These are phyloP conservation scores for Chironomus tepperi DNA, from an alignment of 1,140 invertebrate genomes.

Conservation along the genomic window DNA sequence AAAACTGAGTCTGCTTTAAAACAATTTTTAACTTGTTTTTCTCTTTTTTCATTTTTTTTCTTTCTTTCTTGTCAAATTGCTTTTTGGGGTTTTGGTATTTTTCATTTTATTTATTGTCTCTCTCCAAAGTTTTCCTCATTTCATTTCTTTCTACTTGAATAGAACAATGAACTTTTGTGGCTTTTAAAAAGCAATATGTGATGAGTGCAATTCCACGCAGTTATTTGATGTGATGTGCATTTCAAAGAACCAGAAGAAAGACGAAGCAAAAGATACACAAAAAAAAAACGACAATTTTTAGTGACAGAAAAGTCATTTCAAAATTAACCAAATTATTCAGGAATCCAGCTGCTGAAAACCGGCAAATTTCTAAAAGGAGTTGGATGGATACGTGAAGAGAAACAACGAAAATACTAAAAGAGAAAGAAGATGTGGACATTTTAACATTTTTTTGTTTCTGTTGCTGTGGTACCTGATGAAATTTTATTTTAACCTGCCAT, in stretches of 20 bases:
- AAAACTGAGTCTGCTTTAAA: no score
- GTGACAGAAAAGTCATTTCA: slow-evolving; percentile 8
- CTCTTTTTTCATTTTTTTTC: neutral
- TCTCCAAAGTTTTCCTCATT: neutral
- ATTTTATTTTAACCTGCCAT: no score
- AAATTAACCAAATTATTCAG: neutral
- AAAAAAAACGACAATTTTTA: no score
- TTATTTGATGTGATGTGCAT: neutral
- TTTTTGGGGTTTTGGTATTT: slow-evolving; percentile 7
- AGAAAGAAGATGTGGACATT: no score
- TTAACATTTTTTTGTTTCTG: no score
- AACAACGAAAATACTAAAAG: no score
- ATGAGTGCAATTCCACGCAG: neutral
- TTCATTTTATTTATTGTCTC: neutral
- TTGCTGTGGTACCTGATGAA: no score
- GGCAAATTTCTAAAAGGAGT: no score
- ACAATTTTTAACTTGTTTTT: no score
- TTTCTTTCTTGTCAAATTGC: neutral
- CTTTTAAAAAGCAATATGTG: slow-evolving; percentile 5
- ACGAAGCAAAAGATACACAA: no score
- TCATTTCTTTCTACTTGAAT: neutral
- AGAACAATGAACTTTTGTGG: slow-evolving; percentile 10
- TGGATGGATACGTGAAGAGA: no score
- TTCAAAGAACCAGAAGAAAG: neutral
- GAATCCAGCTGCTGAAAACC: neutral